Base-by-base conservation (phyloP, 2,797 vertebrate genomes). In the Acridotheres tristis region DNA sequence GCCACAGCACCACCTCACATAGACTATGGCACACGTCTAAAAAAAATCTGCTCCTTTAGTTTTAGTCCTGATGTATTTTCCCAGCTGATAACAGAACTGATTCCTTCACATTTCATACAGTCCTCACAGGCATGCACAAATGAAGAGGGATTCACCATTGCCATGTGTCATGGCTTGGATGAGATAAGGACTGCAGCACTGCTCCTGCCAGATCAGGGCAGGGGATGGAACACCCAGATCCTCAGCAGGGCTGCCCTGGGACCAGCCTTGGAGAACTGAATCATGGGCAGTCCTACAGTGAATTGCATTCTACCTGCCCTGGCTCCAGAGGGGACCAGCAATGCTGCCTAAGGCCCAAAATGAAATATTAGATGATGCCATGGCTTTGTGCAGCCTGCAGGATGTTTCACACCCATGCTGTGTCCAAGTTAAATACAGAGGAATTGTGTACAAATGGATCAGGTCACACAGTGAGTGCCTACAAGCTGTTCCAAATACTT, bases 381-480 rank as follows among this genome's bases (percentile, higher is more conserved):
- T 13, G 42, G 74, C 16, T 59, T 61, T 17, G 65, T 25, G 30
- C 59, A 90, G 48, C 42, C 57, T 85, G 21, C 54, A 79, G 85
- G 59, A 85, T 25, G 22, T 67, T 80, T 93, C 86, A 59, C 34
- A 43, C 48, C 91, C 12, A 1, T 14, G 20, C 19, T 2, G 5
- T 9, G n/a, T 74, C 92, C 87, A 95, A 90, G 19, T 25, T 85
- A 94, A 95, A 88, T 32, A 92, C 25, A 63, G 30, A 93, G 62
- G 19, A 61, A 27, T 38, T 80, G n/a, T 75, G 45, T 72, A 85
- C 74, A 89, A 90, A 83, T 42, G 65, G 42, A 90, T 89, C 81
- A 77, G 50, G 38, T 50, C 72, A 67, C 65, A 67, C 15, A 87
- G 55, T 2, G 13, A 92, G 36, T 12, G 26, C 27, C 53, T 65